A percentile compares a stretch with the other conserved stretches of the same genome.
Conservation (phyloP, 2,113 vertebrate genomes). For the Pangasianodon gigas region DNA sequence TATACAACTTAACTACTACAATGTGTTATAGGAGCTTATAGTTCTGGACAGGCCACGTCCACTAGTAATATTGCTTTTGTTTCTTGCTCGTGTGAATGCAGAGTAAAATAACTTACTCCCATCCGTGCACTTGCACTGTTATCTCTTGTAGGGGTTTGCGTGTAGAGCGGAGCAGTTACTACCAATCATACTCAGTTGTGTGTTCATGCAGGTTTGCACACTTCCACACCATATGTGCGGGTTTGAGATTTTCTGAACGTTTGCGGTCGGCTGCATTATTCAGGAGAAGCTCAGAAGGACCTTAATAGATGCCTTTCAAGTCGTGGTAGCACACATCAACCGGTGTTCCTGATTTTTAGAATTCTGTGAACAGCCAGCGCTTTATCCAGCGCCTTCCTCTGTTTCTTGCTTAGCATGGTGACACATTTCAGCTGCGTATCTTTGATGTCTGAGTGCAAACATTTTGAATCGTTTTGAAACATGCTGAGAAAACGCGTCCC, state of each 20-base stretch:
- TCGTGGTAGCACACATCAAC: conserved; percentile 22
- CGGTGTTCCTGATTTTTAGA: neutral
- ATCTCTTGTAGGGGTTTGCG: neutral
- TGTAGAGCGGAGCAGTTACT: neutral
- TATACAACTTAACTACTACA: neutral
- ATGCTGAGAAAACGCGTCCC: neutral
- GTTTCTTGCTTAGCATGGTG: neutral
- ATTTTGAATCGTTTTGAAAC: conserved; percentile 13
- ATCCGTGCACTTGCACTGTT: neutral
- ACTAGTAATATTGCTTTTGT: neutral
- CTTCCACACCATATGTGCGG: neutral
- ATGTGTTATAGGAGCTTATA: neutral
- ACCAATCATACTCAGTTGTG: no score
- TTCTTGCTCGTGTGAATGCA: neutral
- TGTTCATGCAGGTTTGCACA: neutral
- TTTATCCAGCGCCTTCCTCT: conserved; percentile 2
- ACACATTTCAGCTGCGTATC: neutral
- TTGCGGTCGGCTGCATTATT: conserved; percentile 27
- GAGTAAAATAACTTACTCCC: neutral
- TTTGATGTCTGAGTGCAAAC: conserved; percentile 34
- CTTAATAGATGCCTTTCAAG: conserved; percentile 7
- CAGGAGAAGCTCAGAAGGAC: neutral
- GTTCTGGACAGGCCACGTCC: neutral
- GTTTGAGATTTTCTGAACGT: neutral
- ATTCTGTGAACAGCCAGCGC: conserved; percentile 15